Conservation (phyloP, 2,888 invertebrate genomes). For the Trachelus iudaicus region DNA sequence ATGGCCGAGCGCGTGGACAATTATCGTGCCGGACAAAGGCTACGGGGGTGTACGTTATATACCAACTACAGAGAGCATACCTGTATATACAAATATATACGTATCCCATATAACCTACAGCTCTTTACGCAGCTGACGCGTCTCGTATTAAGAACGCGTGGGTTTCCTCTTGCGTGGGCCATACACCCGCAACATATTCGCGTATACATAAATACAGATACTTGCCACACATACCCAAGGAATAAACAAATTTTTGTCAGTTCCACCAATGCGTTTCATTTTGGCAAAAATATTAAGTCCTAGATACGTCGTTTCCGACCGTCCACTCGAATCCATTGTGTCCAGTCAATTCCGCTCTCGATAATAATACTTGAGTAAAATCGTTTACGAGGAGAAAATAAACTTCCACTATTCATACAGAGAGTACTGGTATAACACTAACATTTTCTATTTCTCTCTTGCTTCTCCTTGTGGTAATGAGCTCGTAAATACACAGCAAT, state of each 20-base stretch:
- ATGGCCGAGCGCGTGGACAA: conserved; percentile 44
- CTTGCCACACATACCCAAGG: too few species aligned
- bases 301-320: too few species aligned
- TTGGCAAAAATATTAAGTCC: too few species aligned
- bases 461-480: conserved; percentile 38
- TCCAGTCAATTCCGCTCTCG: too few species aligned
- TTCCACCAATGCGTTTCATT: too few species aligned
- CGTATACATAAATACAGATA: neutral
- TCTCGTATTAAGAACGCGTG: conserved; percentile 48
- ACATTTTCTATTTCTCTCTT: too few species aligned
- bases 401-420: too few species aligned
- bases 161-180: conserved; percentile 50
- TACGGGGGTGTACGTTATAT: conserved; percentile 45
- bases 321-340: too few species aligned
- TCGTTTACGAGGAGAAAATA: too few species aligned
- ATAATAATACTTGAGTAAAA: too few species aligned
- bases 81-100: conserved; percentile 13
- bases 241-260: too few species aligned
- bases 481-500: conserved; percentile 46
- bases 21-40: conserved; percentile 51
- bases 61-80: conserved; percentile 23
- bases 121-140: conserved; percentile 58
- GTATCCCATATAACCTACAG: conserved; percentile 29
- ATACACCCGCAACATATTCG: conserved; percentile 41
- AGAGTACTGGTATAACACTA: too few species aligned